These are phyloP conservation scores for Dasyornis broadbenti DNA, from an alignment of 2,113 vertebrate species.

Conservation along the genomic window DNA sequence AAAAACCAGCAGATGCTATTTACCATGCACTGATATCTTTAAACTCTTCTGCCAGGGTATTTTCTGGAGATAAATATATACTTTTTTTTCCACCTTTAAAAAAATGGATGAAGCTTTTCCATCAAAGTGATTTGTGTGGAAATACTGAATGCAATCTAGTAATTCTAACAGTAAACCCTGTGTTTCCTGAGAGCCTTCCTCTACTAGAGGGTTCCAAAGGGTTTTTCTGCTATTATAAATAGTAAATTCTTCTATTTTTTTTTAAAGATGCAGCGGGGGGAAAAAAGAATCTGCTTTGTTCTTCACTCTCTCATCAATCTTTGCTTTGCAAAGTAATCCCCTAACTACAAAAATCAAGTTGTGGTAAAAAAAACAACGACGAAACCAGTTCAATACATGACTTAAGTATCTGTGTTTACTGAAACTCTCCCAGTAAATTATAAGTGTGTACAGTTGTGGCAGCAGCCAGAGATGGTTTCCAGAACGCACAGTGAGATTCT, in stretches of 20 bases:
- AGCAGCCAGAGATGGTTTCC: slow-evolving; percentile 39
- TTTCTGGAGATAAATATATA: neutral
- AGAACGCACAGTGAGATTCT: neutral
- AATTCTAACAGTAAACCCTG: neutral
- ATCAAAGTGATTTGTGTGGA: slow-evolving; percentile 1
- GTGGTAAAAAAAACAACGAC: neutral
- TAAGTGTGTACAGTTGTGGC: neutral
- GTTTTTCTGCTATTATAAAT: neutral
- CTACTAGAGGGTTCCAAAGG: neutral
- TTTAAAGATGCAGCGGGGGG: neutral
- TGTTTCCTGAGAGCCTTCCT: neutral
- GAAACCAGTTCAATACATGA: neutral
- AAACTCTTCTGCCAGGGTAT: neutral
- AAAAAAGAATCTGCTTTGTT: neutral
- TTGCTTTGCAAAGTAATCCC: neutral
- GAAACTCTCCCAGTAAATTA: slow-evolving; percentile 40
- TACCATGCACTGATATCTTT: neutral
- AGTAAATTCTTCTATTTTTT: neutral
- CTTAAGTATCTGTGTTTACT: neutral
- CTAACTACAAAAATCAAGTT: neutral
- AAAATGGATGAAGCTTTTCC: neutral
- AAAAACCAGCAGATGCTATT: slow-evolving; percentile 13
- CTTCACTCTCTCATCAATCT: neutral
- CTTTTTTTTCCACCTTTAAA: neutral
- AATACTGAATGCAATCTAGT: slow-evolving; percentile 17